These are phyloP conservation scores for Gallinago stenura DNA, from an alignment of 2,797 vertebrate species.

Conservation along the genomic window DNA sequence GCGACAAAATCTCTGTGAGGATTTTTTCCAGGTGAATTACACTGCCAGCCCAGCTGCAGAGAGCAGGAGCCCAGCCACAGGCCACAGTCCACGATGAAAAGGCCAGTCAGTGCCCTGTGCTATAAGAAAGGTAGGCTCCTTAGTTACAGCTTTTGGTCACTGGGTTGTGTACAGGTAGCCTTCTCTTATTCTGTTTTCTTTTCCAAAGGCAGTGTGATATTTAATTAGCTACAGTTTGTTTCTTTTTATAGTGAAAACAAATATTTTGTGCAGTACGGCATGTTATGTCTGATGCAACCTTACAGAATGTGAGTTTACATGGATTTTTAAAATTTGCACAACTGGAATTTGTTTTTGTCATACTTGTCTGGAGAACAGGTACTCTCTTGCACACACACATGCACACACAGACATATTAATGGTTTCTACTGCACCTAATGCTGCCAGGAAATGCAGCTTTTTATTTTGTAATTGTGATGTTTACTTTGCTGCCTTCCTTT, in stretches of 20 bases:
- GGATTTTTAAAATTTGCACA: not conserved
- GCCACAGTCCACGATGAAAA: not conserved
- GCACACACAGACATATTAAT: not conserved
- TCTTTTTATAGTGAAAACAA: not conserved
- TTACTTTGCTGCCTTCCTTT: not conserved
- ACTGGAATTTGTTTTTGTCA: not conserved
- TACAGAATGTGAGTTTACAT: not conserved
- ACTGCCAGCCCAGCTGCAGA: too few species aligned
- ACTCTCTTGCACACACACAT: not conserved
- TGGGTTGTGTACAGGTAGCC: not conserved
- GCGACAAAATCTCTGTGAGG: not conserved
- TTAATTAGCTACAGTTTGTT: not conserved
- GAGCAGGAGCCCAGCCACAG: not conserved
- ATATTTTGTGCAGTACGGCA: not conserved
- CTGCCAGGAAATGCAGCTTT: not conserved
- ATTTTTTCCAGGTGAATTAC: not conserved
- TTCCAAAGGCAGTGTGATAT: not conserved
- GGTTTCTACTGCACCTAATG: not conserved
- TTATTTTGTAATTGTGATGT: not conserved
- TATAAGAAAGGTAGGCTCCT: not conserved
- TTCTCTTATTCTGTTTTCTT: not conserved
- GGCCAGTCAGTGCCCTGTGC: not conserved
- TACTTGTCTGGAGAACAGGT: not conserved
- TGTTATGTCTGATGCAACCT: not conserved
- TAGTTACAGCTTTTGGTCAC: not conserved